Base-by-base conservation (phyloP, 2,797 vertebrate genomes). In the Spea hammondii region DNA sequence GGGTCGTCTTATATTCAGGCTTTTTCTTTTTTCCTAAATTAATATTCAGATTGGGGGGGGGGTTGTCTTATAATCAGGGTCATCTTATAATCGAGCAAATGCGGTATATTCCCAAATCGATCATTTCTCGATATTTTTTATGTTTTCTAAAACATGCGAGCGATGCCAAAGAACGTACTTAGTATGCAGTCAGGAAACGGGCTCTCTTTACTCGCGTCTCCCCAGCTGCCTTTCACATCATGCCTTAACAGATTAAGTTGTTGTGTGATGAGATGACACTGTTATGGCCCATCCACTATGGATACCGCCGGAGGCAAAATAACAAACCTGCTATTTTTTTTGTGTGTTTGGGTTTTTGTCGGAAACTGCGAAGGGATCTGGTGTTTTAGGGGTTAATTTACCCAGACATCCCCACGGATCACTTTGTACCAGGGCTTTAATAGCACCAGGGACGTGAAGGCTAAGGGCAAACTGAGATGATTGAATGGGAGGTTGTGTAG, bases 231-330 rank as follows among this genome's bases (percentile, higher is more conserved):
- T 57, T 88, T 89, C 86, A 86, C 87, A 83, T 83, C 76, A 77
- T 91, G 89, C 89, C 84, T 83, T 84, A 87, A 88, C 86, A 87
- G 87, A 90, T 91, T 88, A 88, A 83, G 84, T 86, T 70, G 2
- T 83, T 85, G 80, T 83, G 83, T 85, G 86, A 86, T 89, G 87
- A 86, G 84, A 66, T 83, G 84, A 89, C 88, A 89, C 85, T 86
- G 79, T 85, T 78, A 79, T 86, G 85, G 83, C 82, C 87, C 76
- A 78, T 85, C 68, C 85, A 86, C 75, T 85, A 84, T 83, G 79
- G 81, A 85, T 79, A 84, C 84, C 85, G 87, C 89, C 88, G 85
- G 86, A 88, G 88, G 84, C 86, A 85, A 89, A 80, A 87, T 32
- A 62, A 86, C 85, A 89, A 86, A 86, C 83, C 83, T 84, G 83